phyloP scores from a whole-genome alignment of 2,888 invertebrate genomes.

The Agrilus cyanescens region DNA sequence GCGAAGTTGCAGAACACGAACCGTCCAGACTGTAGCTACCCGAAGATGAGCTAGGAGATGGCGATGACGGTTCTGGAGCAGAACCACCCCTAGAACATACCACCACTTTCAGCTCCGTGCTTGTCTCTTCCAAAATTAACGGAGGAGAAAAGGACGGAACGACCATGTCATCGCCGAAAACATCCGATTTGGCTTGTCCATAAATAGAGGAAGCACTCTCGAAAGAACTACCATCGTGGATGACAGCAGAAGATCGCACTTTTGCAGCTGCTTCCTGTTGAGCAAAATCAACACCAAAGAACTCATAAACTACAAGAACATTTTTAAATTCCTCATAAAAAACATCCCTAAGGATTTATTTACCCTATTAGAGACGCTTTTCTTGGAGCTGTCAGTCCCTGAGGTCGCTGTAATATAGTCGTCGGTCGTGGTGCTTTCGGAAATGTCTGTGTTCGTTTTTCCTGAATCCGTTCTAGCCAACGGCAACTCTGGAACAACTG shows the following conservation, averaged over 20 bases:
- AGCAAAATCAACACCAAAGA: too few species aligned
- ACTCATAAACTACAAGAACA: too few species aligned
- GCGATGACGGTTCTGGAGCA: constrained; percentile 40
- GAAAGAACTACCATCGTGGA: constrained; percentile 71
- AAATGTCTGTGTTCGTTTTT: constrained; percentile 63
- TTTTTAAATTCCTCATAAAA: too few species aligned
- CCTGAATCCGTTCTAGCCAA: constrained; percentile 62
- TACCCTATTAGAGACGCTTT: constrained; percentile 55
- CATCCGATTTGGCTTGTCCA: constrained; percentile 63
- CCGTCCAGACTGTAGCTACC: constrained; percentile 44
- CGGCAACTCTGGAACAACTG: constrained; percentile 35
- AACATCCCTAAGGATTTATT: too few species aligned
- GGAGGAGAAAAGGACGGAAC: constrained; percentile 49
- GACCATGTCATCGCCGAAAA: constrained; percentile 51
- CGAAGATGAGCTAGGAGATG: constrained; percentile 38
- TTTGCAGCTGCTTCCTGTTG: too few species aligned
- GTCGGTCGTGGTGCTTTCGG: constrained; percentile 80
- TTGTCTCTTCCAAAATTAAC: constrained; percentile 41
- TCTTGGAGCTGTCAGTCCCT: constrained; percentile 52
- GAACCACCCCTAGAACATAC: constrained; percentile 32
- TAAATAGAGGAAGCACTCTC: constrained; percentile 76
- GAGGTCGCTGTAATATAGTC: constrained; percentile 82
- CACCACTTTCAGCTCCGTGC: constrained; percentile 31
- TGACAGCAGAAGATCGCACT: neutral
- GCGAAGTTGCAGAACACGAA: constrained; percentile 31